phyloP scores from a whole-genome alignment of 2,888 invertebrate species.

The Archips crataeganus region DNA sequence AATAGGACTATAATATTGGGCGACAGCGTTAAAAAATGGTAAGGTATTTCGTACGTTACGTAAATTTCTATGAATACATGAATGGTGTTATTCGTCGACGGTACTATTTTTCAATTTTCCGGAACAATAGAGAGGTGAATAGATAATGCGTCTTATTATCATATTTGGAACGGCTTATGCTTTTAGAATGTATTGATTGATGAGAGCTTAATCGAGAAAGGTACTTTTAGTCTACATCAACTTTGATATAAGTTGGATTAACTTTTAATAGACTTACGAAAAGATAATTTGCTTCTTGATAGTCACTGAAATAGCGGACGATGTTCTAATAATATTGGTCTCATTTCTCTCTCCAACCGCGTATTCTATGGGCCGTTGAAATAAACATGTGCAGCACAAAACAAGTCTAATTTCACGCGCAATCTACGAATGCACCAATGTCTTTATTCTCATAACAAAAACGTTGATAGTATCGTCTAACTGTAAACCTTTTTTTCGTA shows the following conservation, averaged over 20 bases:
- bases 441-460: conserved; percentile 34
- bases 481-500: conserved; percentile 59
- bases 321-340: neutral
- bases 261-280: conserved; percentile 32
- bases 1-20: neutral
- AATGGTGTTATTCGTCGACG: conserved; percentile 63
- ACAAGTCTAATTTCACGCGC: conserved; percentile 38
- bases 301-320: neutral
- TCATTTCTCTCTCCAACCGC: neutral
- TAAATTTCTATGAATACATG: conserved; percentile 74
- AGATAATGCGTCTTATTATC: conserved; percentile 65
- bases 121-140: conserved; percentile 75
- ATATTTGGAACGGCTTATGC: conserved; percentile 55
- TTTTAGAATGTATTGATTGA: conserved; percentile 57
- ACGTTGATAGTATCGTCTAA: conserved; percentile 48
- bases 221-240: conserved; percentile 17
- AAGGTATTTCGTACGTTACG: conserved; percentile 19
- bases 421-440: conserved; percentile 46
- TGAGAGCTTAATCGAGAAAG: conserved; percentile 43
- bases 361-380: neutral
- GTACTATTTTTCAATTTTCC: conserved; percentile 83
- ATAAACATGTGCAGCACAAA: conserved; percentile 22
- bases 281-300: neutral
- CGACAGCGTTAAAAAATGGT: conserved; percentile 17
- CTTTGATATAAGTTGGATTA: conserved; percentile 29